Evolutionary conservation across 2,113 vertebrate genomes (phyloP), one percentile per base, ranked within the genome.

Genomic region (Nematolebias whitei): DNA sequence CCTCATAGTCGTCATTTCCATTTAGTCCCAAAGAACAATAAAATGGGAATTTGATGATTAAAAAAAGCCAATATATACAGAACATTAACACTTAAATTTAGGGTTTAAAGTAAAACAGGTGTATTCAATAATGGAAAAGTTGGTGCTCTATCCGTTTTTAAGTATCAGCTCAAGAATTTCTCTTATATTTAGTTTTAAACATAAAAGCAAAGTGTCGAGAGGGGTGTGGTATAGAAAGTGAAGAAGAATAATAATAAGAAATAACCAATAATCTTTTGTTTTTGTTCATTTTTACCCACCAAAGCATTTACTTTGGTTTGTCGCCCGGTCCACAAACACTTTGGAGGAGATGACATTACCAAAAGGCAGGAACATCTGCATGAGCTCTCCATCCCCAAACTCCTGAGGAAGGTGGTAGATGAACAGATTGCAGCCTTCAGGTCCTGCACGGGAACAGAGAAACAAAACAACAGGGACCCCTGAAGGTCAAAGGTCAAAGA

Each of bases 271-370:
- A 90, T 96, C 93, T 95, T 79, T 96, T 95, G 95, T 93, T 98
- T 97, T 96, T 96, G 90, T 89, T 90, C 76, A 94, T 97, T 97
- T 98, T 98, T 98, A 98, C 98, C 96, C 96, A 98, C 97, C 96
- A 99, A 99, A 99, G 96, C 97, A 98, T 99, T 97, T 98, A 99
- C 97, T 99, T 98, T 99, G 97, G 97, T 98, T 99, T 98, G 96
- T 98, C 97, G 96, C 97, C 95, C 97, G 96, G 98, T 99, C 96
- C 97, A 98, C 97, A 99, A 99, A 99, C 96, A 99, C 97, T 98
- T 99, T 98, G 96, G 96, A 98, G 95, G 97, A 99, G 97, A 99
- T 99, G 97, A 99, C 97, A 99, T 99, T 99, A 98, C 97, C 97
- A 95, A 99, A 98, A 96, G 97, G 96, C 94, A 99, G 96, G 96